Conservation (phyloP, 2,797 vertebrate species). For the Eospalax fontanierii region DNA sequence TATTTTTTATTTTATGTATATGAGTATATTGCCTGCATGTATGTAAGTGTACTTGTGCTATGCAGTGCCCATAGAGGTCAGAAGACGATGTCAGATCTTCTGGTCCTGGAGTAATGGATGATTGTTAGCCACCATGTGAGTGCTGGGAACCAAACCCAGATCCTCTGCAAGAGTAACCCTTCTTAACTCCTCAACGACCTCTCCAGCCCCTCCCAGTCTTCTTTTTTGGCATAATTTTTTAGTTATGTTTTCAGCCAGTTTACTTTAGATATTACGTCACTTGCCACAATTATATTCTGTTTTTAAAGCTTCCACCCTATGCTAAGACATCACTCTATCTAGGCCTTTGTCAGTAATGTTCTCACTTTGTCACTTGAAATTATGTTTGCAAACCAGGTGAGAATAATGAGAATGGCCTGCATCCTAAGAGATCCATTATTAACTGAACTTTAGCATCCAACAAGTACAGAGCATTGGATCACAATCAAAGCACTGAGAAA, state of each 20-base stretch:
- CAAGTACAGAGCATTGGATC: slow-evolving; percentile 73
- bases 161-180: no score
- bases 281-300: slow-evolving; percentile 22
- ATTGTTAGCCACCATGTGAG: no score
- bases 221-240: slow-evolving; percentile 21
- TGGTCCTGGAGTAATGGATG: no score
- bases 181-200: no score
- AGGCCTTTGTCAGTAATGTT: slow-evolving; percentile 44
- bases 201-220: not conserved
- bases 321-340: not conserved
- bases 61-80: no score
- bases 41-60: no score
- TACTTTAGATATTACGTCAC: slow-evolving; percentile 31
- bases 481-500: slow-evolving; percentile 74
- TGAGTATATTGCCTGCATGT: no score
- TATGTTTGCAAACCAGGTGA: slow-evolving; percentile 69
- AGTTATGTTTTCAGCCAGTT: slow-evolving; percentile 24
- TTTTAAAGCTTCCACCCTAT: not conserved
- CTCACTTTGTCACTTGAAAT: slow-evolving; percentile 56
- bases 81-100: no score
- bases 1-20: no score
- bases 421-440: slow-evolving; percentile 40
- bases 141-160: no score
- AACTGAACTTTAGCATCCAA: slow-evolving; percentile 71
- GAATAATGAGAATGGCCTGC: slow-evolving; percentile 45